Conservation (phyloP, 2,888 invertebrate genomes). For the Spatulosminthurus flaviceps region DNA sequence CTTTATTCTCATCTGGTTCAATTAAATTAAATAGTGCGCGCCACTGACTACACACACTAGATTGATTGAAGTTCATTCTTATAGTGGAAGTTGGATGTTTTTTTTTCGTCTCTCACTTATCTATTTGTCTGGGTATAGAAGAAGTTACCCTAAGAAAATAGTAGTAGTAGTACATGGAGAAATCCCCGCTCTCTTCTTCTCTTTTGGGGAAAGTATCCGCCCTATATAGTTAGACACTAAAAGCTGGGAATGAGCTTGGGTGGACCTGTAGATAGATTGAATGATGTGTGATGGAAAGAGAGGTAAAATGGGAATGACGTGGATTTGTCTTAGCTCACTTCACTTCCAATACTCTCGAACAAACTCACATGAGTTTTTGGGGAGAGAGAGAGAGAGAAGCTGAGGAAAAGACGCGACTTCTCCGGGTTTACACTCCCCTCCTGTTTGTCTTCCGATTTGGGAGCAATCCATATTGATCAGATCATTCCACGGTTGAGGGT, state of each 20-base stretch:
- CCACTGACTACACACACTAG: constrained; percentile 35
- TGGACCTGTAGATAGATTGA: constrained; percentile 43
- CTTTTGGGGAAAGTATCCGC: not conserved
- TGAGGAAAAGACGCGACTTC: not conserved
- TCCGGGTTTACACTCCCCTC: constrained; percentile 38
- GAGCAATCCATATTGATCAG: constrained; percentile 62
- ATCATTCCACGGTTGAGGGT: constrained; percentile 48
- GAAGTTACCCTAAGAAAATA: too few species aligned
- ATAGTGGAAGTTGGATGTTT: too few species aligned
- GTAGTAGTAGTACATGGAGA: too few species aligned
- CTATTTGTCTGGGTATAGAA: not conserved
- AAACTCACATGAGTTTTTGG: too few species aligned
- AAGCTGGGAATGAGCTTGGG: constrained; percentile 18
- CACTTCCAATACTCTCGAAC: not conserved
- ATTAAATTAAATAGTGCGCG: constrained; percentile 42
- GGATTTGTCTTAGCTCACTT: constrained; percentile 35
- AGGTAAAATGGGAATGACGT: constrained; percentile 42
- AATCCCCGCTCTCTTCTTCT: not conserved
- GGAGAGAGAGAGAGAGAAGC: not conserved
- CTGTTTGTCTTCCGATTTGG: constrained; percentile 58
- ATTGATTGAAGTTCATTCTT: constrained; percentile 15
- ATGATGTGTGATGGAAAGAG: constrained; percentile 48
- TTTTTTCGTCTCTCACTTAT: not conserved
- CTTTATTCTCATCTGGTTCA: not conserved
- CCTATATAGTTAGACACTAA: not conserved